These are phyloP conservation scores for Ephydatia muelleri DNA, from an alignment of 37 sponge, comb jelly and placozoan species.

Conservation along the genomic window DNA sequence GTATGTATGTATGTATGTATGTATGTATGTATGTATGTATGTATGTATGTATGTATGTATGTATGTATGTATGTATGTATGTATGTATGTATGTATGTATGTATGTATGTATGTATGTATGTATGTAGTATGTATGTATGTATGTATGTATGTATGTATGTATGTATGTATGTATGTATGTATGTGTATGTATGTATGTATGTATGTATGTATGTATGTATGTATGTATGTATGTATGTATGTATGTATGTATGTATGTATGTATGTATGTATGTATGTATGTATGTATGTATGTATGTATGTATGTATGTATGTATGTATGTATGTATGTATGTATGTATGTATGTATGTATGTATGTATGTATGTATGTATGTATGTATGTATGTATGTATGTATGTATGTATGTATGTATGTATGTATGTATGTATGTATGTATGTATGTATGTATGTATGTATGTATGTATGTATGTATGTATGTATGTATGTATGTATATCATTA, in stretches of 20 bases:
- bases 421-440: constrained; percentile 10
- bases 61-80: constrained; percentile 6
- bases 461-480: background rate
- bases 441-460: constrained; percentile 10
- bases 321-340: background rate
- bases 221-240: background rate
- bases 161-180: background rate
- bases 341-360: constrained; percentile 6
- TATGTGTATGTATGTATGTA: too few species aligned
- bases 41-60: constrained; percentile 6
- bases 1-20: constrained; percentile 5
- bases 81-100: background rate
- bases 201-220: background rate
- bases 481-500: background rate
- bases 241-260: background rate
- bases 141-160: background rate
- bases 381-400: background rate
- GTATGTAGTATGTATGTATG: constrained; percentile 5
- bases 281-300: background rate
- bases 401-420: constrained; percentile 1
- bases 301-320: background rate
- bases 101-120: background rate
- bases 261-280: background rate
- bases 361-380: constrained; percentile 9
- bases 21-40: background rate